Percentiles rank a stretch among this genome's conserved stretches.
These are phyloP conservation scores for Datnioides undecimradiatus DNA, from an alignment of 2,113 vertebrate species.

Conservation along the genomic window DNA sequence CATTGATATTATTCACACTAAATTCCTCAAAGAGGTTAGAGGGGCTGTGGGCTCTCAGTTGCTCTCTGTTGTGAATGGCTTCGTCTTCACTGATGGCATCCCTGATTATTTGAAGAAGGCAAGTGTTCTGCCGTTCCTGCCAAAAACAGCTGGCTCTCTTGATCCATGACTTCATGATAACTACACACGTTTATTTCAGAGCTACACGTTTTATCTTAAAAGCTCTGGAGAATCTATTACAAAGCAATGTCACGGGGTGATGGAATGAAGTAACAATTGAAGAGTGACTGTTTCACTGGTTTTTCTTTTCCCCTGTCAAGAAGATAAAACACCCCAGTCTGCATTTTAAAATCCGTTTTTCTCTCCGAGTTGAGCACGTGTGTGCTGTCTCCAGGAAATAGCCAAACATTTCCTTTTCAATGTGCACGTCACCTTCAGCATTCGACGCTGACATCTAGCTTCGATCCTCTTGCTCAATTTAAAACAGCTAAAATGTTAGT, in stretches of 20 bases:
- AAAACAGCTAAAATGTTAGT: not conserved
- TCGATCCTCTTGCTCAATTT: not conserved
- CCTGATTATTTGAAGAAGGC: slow-evolving; percentile 32
- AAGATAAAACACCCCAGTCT: slow-evolving; percentile 28
- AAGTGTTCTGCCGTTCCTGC: not conserved
- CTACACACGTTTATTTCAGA: slow-evolving; percentile 2
- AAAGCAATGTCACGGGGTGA: slow-evolving; percentile 20
- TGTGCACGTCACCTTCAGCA: not conserved
- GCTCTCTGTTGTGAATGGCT: slow-evolving; percentile 24
- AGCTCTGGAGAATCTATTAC: slow-evolving; percentile 17
- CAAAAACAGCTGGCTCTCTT: not conserved
- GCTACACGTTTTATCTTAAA: slow-evolving; percentile 14
- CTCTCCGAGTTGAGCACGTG: not conserved
- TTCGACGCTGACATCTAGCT: not conserved
- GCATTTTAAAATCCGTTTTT: slow-evolving; percentile 3
- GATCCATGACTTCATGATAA: slow-evolving; percentile 26
- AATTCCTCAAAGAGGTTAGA: slow-evolving; percentile 34
- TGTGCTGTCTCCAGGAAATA: not conserved
- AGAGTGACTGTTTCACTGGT: not conserved
- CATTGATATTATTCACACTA: slow-evolving; percentile 48
- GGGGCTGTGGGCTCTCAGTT: not conserved
- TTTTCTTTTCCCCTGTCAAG: slow-evolving; percentile 17
- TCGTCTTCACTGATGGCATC: slow-evolving; percentile 24
- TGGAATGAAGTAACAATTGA: slow-evolving; percentile 28
- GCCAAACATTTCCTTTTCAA: slow-evolving; percentile 6